A percentile compares a stretch with the other conserved stretches of the same genome.
Conservation (phyloP, 2,888 invertebrate genomes). For the Perizoma flavofasciatum region DNA sequence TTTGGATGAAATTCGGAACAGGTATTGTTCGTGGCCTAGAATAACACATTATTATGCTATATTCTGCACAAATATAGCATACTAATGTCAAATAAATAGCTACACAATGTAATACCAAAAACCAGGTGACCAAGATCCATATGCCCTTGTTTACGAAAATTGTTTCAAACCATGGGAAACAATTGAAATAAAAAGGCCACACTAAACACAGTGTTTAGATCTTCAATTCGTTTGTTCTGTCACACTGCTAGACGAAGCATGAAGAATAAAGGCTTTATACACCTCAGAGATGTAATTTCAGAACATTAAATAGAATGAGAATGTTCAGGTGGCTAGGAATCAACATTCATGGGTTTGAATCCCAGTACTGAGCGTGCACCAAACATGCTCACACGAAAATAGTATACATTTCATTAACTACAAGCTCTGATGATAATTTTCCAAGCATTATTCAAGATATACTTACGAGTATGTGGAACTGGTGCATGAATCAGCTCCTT, state of each 20-base stretch:
- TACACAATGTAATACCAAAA: slow-evolving; percentile 31
- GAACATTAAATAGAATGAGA: slow-evolving; percentile 16
- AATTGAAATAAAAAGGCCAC: slow-evolving; percentile 54
- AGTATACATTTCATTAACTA: too few relatives aligned
- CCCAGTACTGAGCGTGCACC: too few relatives aligned
- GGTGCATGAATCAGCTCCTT: too few relatives aligned
- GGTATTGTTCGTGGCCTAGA: too few relatives aligned
- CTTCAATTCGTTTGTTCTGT: slow-evolving; percentile 57
- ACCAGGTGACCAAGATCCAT: slow-evolving; percentile 39
- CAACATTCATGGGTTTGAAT: neutral
- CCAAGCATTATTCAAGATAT: too few relatives aligned
- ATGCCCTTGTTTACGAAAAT: slow-evolving; percentile 37
- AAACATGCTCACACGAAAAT: too few relatives aligned
- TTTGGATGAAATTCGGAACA: too few relatives aligned
- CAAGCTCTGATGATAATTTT: too few relatives aligned
- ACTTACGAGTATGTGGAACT: too few relatives aligned
- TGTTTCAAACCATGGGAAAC: slow-evolving; percentile 52
- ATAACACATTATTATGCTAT: too few relatives aligned
- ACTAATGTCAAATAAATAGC: slow-evolving; percentile 26
- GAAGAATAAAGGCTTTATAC: slow-evolving; percentile 18
- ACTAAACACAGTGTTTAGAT: slow-evolving; percentile 52
- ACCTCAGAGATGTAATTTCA: slow-evolving; percentile 22
- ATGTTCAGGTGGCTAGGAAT: neutral
- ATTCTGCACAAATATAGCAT: too few relatives aligned
- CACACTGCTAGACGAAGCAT: slow-evolving; percentile 39